Conservation (phyloP, 2,113 vertebrate genomes). For the Benthochromis sp. region DNA sequence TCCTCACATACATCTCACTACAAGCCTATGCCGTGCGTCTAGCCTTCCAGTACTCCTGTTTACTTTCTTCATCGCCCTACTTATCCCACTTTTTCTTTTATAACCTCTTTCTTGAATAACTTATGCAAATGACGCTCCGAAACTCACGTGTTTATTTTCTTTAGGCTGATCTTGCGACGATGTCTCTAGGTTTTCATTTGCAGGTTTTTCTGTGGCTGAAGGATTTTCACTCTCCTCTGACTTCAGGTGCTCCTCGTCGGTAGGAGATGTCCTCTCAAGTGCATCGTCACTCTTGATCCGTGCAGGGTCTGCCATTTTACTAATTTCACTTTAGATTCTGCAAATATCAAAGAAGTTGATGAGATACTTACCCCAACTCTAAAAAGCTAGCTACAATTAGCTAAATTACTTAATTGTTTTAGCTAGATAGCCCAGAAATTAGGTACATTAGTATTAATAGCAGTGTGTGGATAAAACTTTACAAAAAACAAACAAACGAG, state of each 20-base stretch:
- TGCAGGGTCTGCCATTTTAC: conserved; percentile 70
- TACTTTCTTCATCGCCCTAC: not conserved
- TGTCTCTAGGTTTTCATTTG: conserved; percentile 20
- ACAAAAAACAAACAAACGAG: not conserved
- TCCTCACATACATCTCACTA: not conserved
- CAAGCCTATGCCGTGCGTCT: not conserved
- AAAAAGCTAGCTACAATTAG: not conserved
- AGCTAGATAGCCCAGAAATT: not conserved
- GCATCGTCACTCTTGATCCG: conserved; percentile 40
- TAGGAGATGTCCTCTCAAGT: not conserved
- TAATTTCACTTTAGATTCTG: not conserved
- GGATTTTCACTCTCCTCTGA: not conserved
- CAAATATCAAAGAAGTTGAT: not conserved
- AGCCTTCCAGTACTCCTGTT: not conserved
- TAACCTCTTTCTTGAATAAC: not conserved
- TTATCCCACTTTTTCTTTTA: not conserved
- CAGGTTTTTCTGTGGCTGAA: not conserved
- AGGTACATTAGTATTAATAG: not conserved
- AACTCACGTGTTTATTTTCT: conserved; percentile 20
- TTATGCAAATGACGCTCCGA: not conserved
- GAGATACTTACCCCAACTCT: not conserved
- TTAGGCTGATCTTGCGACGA: conserved; percentile 13
- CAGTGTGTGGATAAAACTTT: not conserved
- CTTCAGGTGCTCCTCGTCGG: not conserved
- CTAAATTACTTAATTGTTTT: not conserved